Evolutionary conservation across 2,113 vertebrate genomes (phyloP), one percentile per base, ranked within the genome.

Genomic region (Zingel zingel): DNA sequence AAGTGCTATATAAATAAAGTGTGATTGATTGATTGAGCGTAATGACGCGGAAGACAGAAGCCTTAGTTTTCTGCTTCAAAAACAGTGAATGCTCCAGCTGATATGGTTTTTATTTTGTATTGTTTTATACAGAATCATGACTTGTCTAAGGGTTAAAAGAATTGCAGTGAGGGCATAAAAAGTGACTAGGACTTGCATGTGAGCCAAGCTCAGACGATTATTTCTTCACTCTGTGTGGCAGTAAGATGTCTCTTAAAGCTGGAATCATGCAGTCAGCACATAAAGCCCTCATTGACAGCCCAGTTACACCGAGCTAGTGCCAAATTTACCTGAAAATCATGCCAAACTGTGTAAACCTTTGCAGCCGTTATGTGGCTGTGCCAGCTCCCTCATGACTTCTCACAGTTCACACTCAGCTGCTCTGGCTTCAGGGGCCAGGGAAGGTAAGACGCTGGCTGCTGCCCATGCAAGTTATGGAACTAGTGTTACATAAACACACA

Each of bases 381-480:
- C 92, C 89, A 88, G 79, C 63, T 43, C 65, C 85, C 82, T 65
- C 58, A 53, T 74, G 86, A 87, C 69, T 83, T 85, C 88, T 87
- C 91, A 45, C n/a, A 50, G n/a, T 59, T 67, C 67, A 75, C 36
- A 62, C 23, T 18, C 2, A 62, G 54, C 62, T 51, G 39, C 39
- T 11, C 2, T 10, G 39, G 39, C 39, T 11, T 43, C 39, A 43
- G 39, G 39, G 39, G 39, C 39, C 39, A 43, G 10, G 39, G 39
- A 43, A 43, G 39, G 39, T 43, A 43, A 43, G 39, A 11, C n/a
- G 67, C 47, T 84, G 16, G 6, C 50, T 21, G 50, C 50, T 45
- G 77, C 85, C 85, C 58, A 63, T 64, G 16, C 56, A 81, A 16
- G 6, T 51, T 59, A 69, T 43, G 56, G 45, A 62, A 58, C 2